Conservation (phyloP, 2,113 vertebrate species). For the Psittacus erithacus region DNA sequence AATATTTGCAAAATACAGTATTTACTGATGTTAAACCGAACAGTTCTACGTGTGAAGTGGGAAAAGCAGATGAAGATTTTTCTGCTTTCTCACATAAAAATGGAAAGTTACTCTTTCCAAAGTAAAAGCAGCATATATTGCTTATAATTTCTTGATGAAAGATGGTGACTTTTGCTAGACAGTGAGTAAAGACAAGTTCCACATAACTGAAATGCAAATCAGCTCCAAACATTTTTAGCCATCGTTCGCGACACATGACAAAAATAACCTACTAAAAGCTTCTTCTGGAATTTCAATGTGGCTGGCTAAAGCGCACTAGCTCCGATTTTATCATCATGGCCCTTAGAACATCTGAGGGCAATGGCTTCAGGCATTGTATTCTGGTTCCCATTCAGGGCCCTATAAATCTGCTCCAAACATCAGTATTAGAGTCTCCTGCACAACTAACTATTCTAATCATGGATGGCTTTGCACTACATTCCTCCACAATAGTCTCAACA, state of each 20-base stretch:
- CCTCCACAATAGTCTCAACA: not conserved
- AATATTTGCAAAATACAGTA: not conserved
- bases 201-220: not conserved
- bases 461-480: not conserved
- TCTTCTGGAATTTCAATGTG: not conserved
- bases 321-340: not conserved
- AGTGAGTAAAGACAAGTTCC: not conserved
- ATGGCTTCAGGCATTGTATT: rapidly evolving
- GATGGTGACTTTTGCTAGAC: not conserved
- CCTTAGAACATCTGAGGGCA: not conserved
- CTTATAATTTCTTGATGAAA: not conserved
- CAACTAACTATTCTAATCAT: not conserved
- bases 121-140: not conserved
- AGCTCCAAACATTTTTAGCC: not conserved
- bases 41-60: not conserved
- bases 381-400: not conserved
- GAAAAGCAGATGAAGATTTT: not conserved
- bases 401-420: not conserved
- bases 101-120: not conserved
- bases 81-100: not conserved
- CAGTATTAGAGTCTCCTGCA: not conserved
- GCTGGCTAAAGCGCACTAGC: not conserved
- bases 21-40: not conserved
- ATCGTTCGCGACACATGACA: not conserved
- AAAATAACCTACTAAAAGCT: not conserved